Evolutionary conservation across 1,140 invertebrate genomes (phyloP), one percentile per base, ranked within the genome.

Genomic region (Pemphigus obesinymphae): DNA sequence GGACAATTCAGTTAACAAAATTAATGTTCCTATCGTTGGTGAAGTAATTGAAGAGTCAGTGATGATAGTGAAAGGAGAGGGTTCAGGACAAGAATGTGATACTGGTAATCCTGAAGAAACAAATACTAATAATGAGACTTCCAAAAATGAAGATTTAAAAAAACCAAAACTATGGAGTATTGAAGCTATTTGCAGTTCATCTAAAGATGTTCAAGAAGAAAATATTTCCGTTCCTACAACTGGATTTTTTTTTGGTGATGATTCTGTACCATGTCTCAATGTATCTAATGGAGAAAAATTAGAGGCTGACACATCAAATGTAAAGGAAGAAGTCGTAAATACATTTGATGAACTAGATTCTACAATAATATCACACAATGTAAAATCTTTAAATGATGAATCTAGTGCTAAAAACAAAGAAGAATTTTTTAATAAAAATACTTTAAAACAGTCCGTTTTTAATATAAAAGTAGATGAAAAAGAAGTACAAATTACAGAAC

Each of bases 21-120:
- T 3, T 10, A 58, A 53, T 50, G 17, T 20, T 82, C 70, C 73
- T 61, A 63, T 80, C n/a, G 81, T 75, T 15, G 82, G 91, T 40
- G 92, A 94, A 85, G 90, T 89, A 82, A 91, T 94, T 70, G 90
- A 91, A 85, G 93, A 94, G 86, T 91, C 91, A 8, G 88, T 93
- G 0, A 90, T 93, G 88, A 90, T 90, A 85, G 89, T 94, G 84
- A 89, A 89, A 84, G 94, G 93, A 3, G 90, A 92, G 85, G 93
- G 93, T 82, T 89, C 88, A 58, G 93, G 93, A 85, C 88, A 89
- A 17, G 88, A 85, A 0, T 86, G 86, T 63, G 76, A 82, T 34
- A 82, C 53, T 31, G 82, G 78, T 23, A 82, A 82, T 53, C 61
- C 68, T 50, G 70, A 55, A 45, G 82, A 83, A 83, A 82, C 23